Evolutionary conservation across 2,113 vertebrate genomes (phyloP).

Genomic region (Hoplias malabaricus): DNA sequence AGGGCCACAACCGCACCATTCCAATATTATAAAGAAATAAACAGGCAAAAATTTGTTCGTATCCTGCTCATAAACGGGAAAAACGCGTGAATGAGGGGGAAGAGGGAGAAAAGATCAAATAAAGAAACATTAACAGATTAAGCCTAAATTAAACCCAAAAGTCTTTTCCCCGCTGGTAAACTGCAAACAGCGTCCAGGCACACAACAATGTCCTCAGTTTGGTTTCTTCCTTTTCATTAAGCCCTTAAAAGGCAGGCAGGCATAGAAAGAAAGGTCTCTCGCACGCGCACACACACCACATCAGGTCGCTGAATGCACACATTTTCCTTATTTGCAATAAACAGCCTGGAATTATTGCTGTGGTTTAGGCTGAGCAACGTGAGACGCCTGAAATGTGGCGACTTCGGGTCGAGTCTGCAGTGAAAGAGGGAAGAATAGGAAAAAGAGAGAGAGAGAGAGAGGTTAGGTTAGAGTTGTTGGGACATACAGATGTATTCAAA

Average conservation of each 20-base stretch:
- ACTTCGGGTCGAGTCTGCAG: neutral
- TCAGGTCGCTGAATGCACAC: neutral
- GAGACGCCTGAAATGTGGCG: neutral
- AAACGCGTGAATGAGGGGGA: slow-evolving; percentile 15
- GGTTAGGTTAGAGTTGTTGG: neutral
- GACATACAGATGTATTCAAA: neutral
- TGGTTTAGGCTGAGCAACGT: slow-evolving; percentile 43
- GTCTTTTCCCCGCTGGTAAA: slow-evolving; percentile 27
- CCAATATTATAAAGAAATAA: slow-evolving; percentile 21
- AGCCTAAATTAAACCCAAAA: slow-evolving; percentile 24
- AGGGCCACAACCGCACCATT: slow-evolving; percentile 22
- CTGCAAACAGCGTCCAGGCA: slow-evolving; percentile 35
- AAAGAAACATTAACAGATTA: neutral
- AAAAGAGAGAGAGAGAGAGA: neutral
- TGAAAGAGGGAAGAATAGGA: slow-evolving; percentile 1
- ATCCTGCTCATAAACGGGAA: slow-evolving; percentile 12
- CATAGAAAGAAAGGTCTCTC: slow-evolving; percentile 19
- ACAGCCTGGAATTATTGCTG: slow-evolving; percentile 62
- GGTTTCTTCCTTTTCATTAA: slow-evolving; percentile 4
- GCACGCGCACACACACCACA: neutral
- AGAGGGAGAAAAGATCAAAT: neutral
- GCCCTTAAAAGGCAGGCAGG: slow-evolving; percentile 36
- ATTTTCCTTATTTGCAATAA: slow-evolving; percentile 25
- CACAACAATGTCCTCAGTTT: slow-evolving; percentile 25
- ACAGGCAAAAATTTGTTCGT: slow-evolving; percentile 32